A percentile compares a stretch with the other conserved stretches of the same genome.
Evolutionary conservation across 2,888 invertebrate genomes (phyloP).

Genomic region (Urechis unicinctus): DNA sequence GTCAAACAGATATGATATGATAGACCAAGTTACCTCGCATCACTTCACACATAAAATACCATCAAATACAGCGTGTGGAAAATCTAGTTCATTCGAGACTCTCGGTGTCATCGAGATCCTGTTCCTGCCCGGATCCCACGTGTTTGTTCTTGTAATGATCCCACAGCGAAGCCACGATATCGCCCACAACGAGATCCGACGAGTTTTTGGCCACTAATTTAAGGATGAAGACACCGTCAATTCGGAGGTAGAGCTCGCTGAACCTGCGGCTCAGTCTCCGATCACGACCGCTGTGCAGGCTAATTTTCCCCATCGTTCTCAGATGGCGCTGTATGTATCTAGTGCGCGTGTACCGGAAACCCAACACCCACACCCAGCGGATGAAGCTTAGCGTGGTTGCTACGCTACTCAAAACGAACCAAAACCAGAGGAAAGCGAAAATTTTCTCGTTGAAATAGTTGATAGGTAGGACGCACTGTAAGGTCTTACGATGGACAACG

Average conservation of each 20-base stretch:
- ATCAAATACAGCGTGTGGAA: no score
- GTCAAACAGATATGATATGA: no score
- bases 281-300: constrained; percentile 23
- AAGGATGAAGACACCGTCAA: constrained; percentile 25
- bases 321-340: constrained; percentile 52
- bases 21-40: no score
- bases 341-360: constrained; percentile 45
- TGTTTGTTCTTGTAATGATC: constrained; percentile 26
- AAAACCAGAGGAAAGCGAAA: constrained; percentile 55
- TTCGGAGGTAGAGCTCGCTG: constrained; percentile 23
- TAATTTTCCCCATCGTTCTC: constrained; percentile 46
- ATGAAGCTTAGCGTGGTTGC: constrained; percentile 50
- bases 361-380: constrained; percentile 50
- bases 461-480: constrained; percentile 48
- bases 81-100: no score
- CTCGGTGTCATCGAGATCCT: constrained; percentile 15
- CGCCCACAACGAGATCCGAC: constrained; percentile 26
- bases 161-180: constrained; percentile 26
- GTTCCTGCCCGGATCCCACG: constrained; percentile 13
- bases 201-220: constrained; percentile 27
- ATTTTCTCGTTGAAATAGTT: constrained; percentile 42
- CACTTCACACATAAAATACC: no score
- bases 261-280: constrained; percentile 23
- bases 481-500: constrained; percentile 51
- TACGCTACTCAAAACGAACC: constrained; percentile 52